Evolutionary conservation across 2,888 invertebrate species (phyloP).

Genomic region (Tricholauxania praeusta): DNA sequence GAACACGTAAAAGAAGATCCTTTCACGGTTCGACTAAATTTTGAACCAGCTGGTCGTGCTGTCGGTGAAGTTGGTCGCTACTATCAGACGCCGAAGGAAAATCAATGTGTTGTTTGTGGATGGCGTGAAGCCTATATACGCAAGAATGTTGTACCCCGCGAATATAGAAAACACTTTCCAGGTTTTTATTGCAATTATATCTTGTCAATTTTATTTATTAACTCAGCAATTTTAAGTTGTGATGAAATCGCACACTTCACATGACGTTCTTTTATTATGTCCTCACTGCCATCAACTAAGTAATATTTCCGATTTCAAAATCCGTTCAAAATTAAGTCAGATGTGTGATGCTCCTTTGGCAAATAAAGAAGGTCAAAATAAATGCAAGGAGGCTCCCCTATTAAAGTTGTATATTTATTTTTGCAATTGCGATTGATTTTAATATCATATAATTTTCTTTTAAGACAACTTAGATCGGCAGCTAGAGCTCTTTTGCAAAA

Average conservation of each 20-base stretch:
- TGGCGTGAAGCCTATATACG: constrained; percentile 75
- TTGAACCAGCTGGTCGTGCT: constrained; percentile 83
- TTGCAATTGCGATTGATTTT: constrained; percentile 35
- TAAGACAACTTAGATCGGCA: constrained; percentile 72
- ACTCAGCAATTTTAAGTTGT: constrained; percentile 69
- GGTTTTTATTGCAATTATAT: constrained; percentile 63
- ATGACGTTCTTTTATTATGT: constrained; percentile 83
- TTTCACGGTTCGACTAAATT: constrained; percentile 77
- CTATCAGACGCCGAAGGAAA: constrained; percentile 78
- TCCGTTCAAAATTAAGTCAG: constrained; percentile 73
- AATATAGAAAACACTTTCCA: constrained; percentile 83
- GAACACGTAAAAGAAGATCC: constrained; percentile 68
- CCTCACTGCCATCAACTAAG: constrained; percentile 78
- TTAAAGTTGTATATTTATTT: constrained; percentile 52
- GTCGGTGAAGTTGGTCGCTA: constrained; percentile 78
- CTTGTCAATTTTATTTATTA: background rate
- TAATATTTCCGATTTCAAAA: constrained; percentile 73
- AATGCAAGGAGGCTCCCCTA: constrained; percentile 65
- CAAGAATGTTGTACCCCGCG: constrained; percentile 86
- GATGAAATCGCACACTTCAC: constrained; percentile 85
- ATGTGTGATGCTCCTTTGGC: constrained; percentile 76
- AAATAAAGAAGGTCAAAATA: constrained; percentile 55
- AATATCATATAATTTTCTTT: constrained; percentile 25
- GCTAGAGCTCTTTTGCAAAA: constrained; percentile 71
- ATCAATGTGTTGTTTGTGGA: constrained; percentile 86